Base-by-base conservation (phyloP, 2,888 invertebrate species). In the Cerastoderma edule region DNA sequence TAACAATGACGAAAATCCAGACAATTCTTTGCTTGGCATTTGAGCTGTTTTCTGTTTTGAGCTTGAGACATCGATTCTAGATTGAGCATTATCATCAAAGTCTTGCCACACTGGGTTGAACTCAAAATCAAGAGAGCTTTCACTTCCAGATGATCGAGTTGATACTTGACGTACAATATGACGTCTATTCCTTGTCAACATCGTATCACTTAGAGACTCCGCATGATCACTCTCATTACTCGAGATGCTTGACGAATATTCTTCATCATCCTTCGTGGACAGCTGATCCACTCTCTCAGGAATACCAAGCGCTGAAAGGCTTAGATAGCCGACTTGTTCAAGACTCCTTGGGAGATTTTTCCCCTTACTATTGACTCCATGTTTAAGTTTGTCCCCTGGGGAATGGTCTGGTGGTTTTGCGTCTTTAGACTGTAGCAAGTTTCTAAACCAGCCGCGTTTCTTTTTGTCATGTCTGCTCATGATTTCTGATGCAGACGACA, bases 391-490 rank as follows among this genome's bases (percentile, higher is more conserved):
- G 13, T 35, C 63, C 24, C 24, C 32, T 27, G 6, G 53, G 16
- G 32, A 35, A 8, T 50, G 46, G 27, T 56, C 33, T n/a, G 30
- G 3, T 28, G 39, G 30, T 70, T 77, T 60, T 39, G 63, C 30
- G 28, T 71, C 69, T 27, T 72, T 63, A 39, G 66, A 65, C 27
- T 72, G 74, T 35, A 79, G 50, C 13, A 83, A 30, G 32, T 67
- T 76, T 22, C 65, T 60, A 46, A 73, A 83, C 83, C 83, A 83
- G 30, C 75, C 70, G 35, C 72, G 72, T 28, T 82, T 76, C 68
- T 83, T 85, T n/a, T 79, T 78, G 4, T 76, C 71, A 75, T 85
- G 85, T 64, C 85, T 78, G 68, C 75, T 71, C 85, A 85, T 85
- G 19, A 85, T 85, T 46, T 72, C 83, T 28, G 83, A 78, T 32